phyloP scores from a whole-genome alignment of 2,888 invertebrate species.

The Chymomyza caudatula region DNA sequence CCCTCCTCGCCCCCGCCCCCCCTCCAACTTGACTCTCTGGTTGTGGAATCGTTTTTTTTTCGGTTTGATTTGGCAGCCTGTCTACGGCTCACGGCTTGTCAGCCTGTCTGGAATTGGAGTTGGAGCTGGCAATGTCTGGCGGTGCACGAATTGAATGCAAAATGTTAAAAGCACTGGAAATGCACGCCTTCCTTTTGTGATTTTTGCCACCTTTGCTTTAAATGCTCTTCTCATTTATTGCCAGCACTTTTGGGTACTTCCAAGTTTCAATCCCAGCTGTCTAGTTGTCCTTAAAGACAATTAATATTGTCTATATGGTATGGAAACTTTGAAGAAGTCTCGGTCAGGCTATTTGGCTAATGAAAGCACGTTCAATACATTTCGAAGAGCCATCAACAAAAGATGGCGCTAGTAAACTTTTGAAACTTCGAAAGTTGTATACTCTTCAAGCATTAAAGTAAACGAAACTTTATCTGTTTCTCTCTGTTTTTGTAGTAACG shows the following conservation, averaged over 20 bases:
- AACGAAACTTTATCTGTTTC: no score
- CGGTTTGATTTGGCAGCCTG: conserved; percentile 48
- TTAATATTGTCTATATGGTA: neutral
- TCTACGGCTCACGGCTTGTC: conserved; percentile 17
- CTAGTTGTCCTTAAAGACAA: neutral
- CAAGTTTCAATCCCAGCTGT: neutral
- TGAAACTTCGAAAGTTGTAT: neutral
- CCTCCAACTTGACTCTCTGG: neutral
- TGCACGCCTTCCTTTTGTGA: neutral
- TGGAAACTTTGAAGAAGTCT: neutral
- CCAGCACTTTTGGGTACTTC: neutral
- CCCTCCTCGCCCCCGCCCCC: conserved; percentile 14
- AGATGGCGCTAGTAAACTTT: neutral
- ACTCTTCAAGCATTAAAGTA: no score
- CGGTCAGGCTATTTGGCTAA: neutral
- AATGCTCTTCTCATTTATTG: neutral
- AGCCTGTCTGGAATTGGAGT: conserved; percentile 13
- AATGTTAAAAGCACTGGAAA: neutral
- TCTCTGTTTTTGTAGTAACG: no score
- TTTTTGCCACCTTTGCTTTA: neutral
- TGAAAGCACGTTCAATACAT: neutral
- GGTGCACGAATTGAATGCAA: neutral
- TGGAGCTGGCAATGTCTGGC: conserved; percentile 14
- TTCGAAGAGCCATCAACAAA: neutral
- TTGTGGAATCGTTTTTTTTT: conserved; percentile 18